Base-by-base conservation (phyloP, 2,888 invertebrate genomes). In the Panopea generosa region DNA sequence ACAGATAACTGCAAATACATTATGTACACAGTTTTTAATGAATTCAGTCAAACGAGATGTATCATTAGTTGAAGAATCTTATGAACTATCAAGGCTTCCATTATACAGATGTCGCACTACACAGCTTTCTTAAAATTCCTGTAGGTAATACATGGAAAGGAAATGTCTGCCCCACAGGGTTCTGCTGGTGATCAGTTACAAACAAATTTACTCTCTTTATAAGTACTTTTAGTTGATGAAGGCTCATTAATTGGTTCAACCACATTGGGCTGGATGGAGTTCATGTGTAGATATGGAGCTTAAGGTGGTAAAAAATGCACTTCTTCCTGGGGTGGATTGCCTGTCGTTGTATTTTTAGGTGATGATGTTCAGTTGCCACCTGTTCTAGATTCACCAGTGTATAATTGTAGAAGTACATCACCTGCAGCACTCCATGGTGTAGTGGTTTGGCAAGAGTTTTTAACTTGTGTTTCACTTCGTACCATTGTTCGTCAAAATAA, bases 1-100 rank as follows among this genome's bases (percentile, higher is more conserved):
- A 16, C 57, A 20, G 27, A 7, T 38, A 43, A 47, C 20, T 33
- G 57, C 70, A 33, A 77, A 77, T 50, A 57, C 69, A 7, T 14
- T 82, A 1, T 74, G 77, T 18, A 81, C 62, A 0, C 80, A 84
- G 63, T 38, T 82, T 27, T 53, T 84, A 0, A 76, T 84, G 61
- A 50, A 59, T n/a, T 79, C 79, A 22, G 80, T 78, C 11, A 83
- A 83, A 68, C 29, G 84, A 38, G 84, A 83, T 27, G 56, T 84
- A 20, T 83, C 83, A 26, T 56, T 60, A n/a, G 75, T 84, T 27
- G 82, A 83, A 52, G 77, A 75, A n/a, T 73, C 79, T 14, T 83
- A 55, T 61, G 67, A 71, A 60, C 27, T 71, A 11, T 27, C 24
- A 16, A 16, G 16, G 27, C 29, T 73, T 14, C 80, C 80, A 59